Conservation (phyloP, 2,113 vertebrate genomes). For the Actenoides lindsayi region DNA sequence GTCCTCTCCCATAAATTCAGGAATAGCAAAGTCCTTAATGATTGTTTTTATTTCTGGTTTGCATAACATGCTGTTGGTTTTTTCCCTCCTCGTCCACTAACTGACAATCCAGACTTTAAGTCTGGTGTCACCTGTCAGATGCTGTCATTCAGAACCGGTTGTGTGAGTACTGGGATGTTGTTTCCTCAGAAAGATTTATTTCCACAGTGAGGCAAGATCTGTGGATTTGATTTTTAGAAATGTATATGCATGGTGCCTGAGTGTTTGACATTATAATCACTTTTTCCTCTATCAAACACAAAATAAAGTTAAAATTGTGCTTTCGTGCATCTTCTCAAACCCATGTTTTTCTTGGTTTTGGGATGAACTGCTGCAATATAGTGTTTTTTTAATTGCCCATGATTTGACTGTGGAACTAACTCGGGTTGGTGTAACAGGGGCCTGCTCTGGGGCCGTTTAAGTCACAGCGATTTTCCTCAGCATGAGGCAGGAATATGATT, state of each 20-base stretch:
- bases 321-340: neutral
- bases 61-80: neutral
- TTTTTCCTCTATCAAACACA: neutral
- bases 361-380: neutral
- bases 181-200: neutral
- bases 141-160: neutral
- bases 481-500: neutral
- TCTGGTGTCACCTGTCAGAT: neutral
- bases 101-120: neutral
- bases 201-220: neutral
- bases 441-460: neutral
- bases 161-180: neutral
- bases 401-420: neutral
- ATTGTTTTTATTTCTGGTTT: neutral
- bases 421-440: neutral
- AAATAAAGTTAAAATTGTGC: neutral
- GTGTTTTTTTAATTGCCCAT: neutral
- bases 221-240: neutral
- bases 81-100: neutral
- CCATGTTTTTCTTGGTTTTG: neutral
- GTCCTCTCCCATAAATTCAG: neutral
- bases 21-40: neutral
- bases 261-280: neutral
- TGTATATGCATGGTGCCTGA: neutral
- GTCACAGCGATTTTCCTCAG: neutral